A percentile compares a stretch with the other conserved stretches of the same genome.
phyloP scores from a whole-genome alignment of 2,888 invertebrate species.

The Leptopilina drosophilae region DNA sequence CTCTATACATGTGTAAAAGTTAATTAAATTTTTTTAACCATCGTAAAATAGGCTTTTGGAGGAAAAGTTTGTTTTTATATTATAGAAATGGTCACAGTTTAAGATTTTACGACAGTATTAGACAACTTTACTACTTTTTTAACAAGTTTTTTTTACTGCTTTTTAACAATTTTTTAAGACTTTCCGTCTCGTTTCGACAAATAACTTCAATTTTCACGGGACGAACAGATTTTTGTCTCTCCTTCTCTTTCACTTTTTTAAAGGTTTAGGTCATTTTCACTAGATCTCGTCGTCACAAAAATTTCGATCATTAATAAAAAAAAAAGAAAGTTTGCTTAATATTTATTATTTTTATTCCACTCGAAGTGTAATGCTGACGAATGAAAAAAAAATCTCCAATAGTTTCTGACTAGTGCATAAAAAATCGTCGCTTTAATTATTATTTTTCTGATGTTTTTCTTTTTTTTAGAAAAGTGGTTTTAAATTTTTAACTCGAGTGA shows the following conservation, averaged over 20 bases:
- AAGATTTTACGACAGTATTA: conserved; percentile 22
- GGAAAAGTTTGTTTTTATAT: conserved; percentile 1
- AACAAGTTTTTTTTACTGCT: conserved; percentile 19
- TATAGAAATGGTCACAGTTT: conserved; percentile 2
- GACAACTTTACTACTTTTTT: conserved; percentile 23
- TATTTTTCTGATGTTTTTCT: background rate
- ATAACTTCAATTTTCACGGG: background rate
- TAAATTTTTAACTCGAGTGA: background rate
- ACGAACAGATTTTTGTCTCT: background rate
- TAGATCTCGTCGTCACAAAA: no score
- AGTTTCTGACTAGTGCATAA: no score
- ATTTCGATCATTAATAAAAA: no score
- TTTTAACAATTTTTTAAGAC: conserved; percentile 18
- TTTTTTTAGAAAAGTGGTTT: background rate
- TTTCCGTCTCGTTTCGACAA: background rate
- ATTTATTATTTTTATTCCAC: no score
- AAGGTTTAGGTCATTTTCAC: no score
- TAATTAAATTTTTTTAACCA: conserved; percentile 6
- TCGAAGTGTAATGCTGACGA: no score
- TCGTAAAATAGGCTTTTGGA: conserved; percentile 3
- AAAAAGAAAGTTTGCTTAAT: no score
- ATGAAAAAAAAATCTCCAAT: no score
- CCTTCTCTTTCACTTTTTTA: background rate
- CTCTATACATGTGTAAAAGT: background rate
- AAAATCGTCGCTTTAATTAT: background rate